Evolutionary conservation across 2,113 vertebrate species (phyloP).

Genomic region (Cnemophilus loriae): DNA sequence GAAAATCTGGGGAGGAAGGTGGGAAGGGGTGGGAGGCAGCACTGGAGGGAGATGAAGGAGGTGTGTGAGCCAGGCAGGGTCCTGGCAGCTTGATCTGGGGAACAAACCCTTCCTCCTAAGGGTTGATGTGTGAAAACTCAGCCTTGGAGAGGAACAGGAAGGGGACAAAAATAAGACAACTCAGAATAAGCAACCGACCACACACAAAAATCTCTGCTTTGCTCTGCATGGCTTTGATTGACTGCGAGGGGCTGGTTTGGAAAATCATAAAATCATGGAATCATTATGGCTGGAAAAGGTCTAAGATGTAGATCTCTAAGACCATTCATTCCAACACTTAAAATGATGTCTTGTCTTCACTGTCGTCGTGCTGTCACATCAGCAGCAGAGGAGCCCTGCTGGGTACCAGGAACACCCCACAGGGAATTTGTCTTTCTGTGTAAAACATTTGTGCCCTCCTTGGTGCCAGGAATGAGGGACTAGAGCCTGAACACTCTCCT

Average conservation of each 20-base stretch:
- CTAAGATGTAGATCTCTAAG: too few species aligned
- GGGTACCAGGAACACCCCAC: rapidly evolving
- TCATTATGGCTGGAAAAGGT: neutral
- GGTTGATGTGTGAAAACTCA: neutral
- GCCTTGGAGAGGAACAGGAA: neutral
- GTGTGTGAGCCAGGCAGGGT: neutral
- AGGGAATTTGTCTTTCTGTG: neutral
- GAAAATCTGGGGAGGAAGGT: neutral
- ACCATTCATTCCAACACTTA: neutral
- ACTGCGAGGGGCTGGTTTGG: neutral
- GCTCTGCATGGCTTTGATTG: neutral
- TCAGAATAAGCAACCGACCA: neutral
- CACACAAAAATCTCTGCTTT: neutral
- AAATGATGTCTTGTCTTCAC: neutral
- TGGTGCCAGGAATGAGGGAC: rapidly evolving
- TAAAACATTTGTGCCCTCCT: neutral
- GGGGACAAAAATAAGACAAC: neutral
- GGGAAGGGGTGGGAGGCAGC: neutral
- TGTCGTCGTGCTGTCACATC: neutral
- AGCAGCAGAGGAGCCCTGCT: neutral
- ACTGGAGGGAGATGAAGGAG: neutral
- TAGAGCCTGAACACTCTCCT: neutral
- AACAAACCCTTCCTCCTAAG: neutral
- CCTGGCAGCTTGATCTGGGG: neutral
- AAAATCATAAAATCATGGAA: neutral